Conservation (phyloP, 2,797 vertebrate species). For the Streptopelia turtur region DNA sequence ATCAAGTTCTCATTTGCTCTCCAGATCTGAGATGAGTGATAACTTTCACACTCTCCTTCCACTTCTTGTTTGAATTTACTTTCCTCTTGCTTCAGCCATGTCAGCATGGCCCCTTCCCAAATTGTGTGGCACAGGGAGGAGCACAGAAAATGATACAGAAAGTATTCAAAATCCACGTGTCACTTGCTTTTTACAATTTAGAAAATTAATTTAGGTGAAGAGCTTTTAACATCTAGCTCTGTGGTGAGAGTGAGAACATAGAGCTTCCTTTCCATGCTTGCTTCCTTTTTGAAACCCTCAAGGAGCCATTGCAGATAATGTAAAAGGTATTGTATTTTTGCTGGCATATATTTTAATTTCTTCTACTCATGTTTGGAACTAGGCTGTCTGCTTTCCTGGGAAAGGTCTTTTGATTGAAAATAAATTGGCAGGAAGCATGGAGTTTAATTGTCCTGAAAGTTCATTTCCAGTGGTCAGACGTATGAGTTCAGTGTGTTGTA, state of each 20-base stretch:
- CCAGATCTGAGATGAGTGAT: neutral
- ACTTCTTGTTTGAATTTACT: neutral
- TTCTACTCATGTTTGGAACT: neutral
- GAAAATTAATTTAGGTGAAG: neutral
- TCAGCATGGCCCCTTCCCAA: neutral
- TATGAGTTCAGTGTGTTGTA: neutral
- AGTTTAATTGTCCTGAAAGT: neutral
- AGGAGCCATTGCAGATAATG: neutral
- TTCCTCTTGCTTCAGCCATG: neutral
- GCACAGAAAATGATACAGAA: rapidly evolving
- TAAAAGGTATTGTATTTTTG: neutral
- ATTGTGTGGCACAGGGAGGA: neutral
- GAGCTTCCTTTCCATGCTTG: neutral
- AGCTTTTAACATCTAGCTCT: neutral
- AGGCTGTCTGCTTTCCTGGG: neutral
- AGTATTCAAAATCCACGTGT: neutral
- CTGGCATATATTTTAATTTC: neutral
- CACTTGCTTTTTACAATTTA: neutral
- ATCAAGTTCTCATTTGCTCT: neutral
- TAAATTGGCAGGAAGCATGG: neutral
- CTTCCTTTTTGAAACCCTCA: neutral
- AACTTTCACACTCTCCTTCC: neutral
- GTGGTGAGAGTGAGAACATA: neutral
- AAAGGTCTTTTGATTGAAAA: neutral
- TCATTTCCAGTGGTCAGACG: neutral